These are phyloP conservation scores for Spizaetus ornatus DNA, from an alignment of 2,113 vertebrate species.

Conservation along the genomic window DNA sequence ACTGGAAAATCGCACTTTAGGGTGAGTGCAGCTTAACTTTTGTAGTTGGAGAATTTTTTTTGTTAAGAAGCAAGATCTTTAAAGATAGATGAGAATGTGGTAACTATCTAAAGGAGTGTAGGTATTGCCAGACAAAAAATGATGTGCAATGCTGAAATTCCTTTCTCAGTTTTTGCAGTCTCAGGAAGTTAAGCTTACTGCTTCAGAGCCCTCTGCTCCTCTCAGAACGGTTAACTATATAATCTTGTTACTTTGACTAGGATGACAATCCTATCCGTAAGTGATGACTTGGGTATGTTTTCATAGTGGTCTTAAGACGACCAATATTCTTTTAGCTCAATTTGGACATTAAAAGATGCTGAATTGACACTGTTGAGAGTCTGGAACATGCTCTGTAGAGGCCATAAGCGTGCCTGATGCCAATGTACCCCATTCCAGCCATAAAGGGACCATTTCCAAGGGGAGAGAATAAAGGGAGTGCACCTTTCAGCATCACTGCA, in stretches of 20 bases:
- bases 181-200: slow-evolving; percentile 14
- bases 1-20: slow-evolving; percentile 13
- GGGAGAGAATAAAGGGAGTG: neutral
- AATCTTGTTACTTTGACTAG: neutral
- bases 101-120: neutral
- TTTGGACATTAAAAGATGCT: neutral
- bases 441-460: slow-evolving; percentile 45
- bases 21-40: neutral
- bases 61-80: neutral
- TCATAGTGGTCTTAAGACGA: neutral
- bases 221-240: neutral
- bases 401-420: neutral
- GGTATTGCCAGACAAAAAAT: neutral
- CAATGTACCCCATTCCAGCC: neutral
- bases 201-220: slow-evolving; percentile 1
- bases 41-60: neutral
- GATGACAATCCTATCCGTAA: neutral
- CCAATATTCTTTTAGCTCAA: neutral
- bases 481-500: neutral
- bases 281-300: neutral
- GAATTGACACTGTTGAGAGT: neutral
- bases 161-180: neutral
- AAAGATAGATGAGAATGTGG: neutral
- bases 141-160: neutral
- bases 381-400: neutral